Percentiles rank a stretch among this genome's conserved stretches.
These are phyloP conservation scores for Ommatoiulus sabulosus DNA, from an alignment of 2,888 invertebrate species.

Conservation along the genomic window DNA sequence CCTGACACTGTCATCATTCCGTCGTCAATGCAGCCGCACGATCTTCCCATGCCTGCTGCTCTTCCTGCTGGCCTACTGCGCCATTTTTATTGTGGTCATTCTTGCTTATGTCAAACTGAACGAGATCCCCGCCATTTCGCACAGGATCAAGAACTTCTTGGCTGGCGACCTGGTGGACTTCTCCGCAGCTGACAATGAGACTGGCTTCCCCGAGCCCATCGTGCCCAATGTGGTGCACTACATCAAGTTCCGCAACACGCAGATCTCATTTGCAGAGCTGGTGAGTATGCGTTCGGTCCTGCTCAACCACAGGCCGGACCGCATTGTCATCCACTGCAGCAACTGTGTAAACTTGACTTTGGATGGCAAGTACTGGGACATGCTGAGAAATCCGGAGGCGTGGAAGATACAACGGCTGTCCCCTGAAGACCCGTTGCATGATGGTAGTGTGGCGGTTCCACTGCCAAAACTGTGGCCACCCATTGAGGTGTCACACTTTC, in stretches of 20 bases:
- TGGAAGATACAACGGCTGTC: neutral
- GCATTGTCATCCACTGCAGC: slow-evolving; percentile 66
- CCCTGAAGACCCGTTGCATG: too few species aligned
- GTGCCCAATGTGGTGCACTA: slow-evolving; percentile 57
- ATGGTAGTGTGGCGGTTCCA: too few species aligned
- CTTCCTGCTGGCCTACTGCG: slow-evolving; percentile 33
- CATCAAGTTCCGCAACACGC: slow-evolving; percentile 50
- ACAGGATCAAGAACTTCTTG: slow-evolving; percentile 12
- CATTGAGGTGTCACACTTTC: slow-evolving; percentile 59
- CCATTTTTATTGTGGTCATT: slow-evolving; percentile 14
- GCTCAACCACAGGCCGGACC: slow-evolving; percentile 65
- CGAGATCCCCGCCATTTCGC: neutral
- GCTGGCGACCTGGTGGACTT: slow-evolving; percentile 54
- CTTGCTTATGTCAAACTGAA: neutral
- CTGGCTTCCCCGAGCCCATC: slow-evolving; percentile 53
- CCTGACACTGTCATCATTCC: slow-evolving; percentile 73
- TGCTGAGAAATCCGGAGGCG: slow-evolving; percentile 54
- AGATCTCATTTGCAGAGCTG: slow-evolving; percentile 54
- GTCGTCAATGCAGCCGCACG: slow-evolving; percentile 60
- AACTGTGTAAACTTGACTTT: slow-evolving; percentile 54
- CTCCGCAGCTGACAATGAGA: slow-evolving; percentile 45
- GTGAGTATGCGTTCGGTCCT: slow-evolving; percentile 63
- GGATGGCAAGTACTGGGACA: slow-evolving; percentile 62
- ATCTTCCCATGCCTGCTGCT: slow-evolving; percentile 25
- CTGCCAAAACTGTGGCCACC: slow-evolving; percentile 56